Conservation (phyloP, 1,140 invertebrate species). For the Ceratitis capitata region DNA sequence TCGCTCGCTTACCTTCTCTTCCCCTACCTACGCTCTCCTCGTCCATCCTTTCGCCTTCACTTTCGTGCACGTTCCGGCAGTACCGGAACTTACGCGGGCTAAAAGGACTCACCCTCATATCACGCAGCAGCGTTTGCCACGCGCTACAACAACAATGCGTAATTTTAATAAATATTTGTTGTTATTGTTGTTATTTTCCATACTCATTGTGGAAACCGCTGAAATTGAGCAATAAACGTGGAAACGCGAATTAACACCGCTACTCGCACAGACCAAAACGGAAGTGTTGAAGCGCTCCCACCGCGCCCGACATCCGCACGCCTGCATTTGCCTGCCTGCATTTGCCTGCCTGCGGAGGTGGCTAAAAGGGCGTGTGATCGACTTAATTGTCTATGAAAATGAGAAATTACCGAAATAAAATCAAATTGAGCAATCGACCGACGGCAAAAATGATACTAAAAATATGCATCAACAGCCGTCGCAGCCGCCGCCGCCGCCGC, state of each 20-base stretch:
- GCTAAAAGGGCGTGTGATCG: constrained; percentile 66
- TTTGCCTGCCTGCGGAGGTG: constrained; percentile 46
- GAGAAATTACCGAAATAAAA: constrained; percentile 58
- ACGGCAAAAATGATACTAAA: not conserved
- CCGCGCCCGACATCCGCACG: not conserved
- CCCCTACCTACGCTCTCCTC: too few relatives aligned
- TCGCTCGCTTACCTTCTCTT: too few relatives aligned
- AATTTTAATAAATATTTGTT: not conserved
- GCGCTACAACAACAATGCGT: not conserved
- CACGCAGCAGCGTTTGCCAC: not conserved
- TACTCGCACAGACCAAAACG: constrained; percentile 1
- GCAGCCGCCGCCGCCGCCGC: not conserved
- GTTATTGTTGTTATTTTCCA: constrained; percentile 16
- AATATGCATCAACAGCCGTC: too few relatives aligned
- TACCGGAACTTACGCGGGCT: constrained; percentile 16
- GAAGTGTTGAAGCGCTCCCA: constrained; percentile 17
- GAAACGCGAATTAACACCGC: constrained; percentile 3
- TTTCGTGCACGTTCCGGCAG: not conserved
- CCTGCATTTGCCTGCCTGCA: constrained; percentile 43
- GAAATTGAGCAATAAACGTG: constrained; percentile 35
- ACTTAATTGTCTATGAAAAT: constrained; percentile 66
- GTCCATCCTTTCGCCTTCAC: too few relatives aligned
- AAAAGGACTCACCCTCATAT: constrained; percentile 5
- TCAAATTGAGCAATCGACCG: constrained; percentile 32
- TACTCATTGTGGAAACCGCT: constrained; percentile 13